Conservation (phyloP, 2,888 invertebrate genomes). For the Ethmia dodecea region DNA sequence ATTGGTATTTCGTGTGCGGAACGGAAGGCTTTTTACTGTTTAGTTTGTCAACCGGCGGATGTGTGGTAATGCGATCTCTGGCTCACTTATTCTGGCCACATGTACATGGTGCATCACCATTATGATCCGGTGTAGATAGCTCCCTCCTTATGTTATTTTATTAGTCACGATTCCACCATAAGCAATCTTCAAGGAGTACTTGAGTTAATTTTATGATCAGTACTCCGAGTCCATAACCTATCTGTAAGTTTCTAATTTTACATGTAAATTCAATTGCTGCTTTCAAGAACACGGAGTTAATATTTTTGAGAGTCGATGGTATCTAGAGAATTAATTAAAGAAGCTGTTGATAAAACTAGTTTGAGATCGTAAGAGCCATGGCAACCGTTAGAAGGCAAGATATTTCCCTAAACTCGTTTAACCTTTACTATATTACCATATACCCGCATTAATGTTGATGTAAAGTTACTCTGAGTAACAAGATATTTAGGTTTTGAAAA, state of each 20-base stretch:
- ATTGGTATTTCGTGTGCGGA: conserved; percentile 67
- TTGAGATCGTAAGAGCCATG: conserved; percentile 41
- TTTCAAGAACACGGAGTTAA: no score
- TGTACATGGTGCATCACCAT: conserved; percentile 27
- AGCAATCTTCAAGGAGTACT: conserved; percentile 29
- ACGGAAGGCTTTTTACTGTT: conserved; percentile 60
- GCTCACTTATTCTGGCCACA: conserved; percentile 27
- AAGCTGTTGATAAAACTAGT: conserved; percentile 24
- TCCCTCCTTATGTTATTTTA: conserved; percentile 16
- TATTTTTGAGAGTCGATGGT: no score
- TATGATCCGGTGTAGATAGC: conserved; percentile 28
- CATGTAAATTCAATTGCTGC: no score
- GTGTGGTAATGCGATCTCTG: conserved; percentile 44
- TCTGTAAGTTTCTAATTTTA: conserved; percentile 8
- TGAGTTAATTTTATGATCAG: conserved; percentile 13
- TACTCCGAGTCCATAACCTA: conserved; percentile 3
- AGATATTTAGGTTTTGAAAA: no score
- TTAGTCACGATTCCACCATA: conserved; percentile 38
- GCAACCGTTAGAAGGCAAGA: no score
- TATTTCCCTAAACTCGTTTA: no score
- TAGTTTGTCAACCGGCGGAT: conserved; percentile 63
- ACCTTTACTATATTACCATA: no score
- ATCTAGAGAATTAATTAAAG: conserved; percentile 16
- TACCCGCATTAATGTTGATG: no score
- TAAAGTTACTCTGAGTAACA: no score